Evolutionary conservation across 2,888 invertebrate species (phyloP), one percentile per base, ranked within the genome.

Genomic region (Diadegma fenestrale): DNA sequence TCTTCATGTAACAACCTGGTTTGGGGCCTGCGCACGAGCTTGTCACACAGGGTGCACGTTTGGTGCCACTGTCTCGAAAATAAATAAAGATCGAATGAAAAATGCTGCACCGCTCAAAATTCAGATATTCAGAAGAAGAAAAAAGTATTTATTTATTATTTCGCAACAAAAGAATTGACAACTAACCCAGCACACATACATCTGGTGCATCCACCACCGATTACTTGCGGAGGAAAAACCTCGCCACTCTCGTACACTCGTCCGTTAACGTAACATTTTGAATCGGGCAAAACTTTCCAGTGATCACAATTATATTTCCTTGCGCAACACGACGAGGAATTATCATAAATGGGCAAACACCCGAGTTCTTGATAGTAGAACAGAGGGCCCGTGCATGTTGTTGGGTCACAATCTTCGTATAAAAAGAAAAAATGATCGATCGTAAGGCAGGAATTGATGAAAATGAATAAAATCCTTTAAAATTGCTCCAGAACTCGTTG

Each of bases 211-310:
- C 14, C n/a, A 33, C 19, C 33, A 1, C 33, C 19, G 6, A 77
- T 26, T 66, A 41, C 68, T 54, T 17, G 41, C 0, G 5, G 1
- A 5, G 54, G 77, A 4, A 92, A 63, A 0, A 0, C 0, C 5
- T 92, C 90, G 0, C 89, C 88, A 17, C 89, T 41, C 4, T 66
- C 75, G 48, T 93, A 93, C n/a, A 71, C 89, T 5, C 89, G 63
- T 0, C 86, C 88, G 37, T 91, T 91, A 7, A 85, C 76, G 43
- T 91, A 91, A 81, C 92, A 93, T 71, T 91, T 92, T 10, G 88
- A 37, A 0, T 33, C 37, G 0, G 87, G 78, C 77, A 88, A 82
- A 0, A 48, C 17, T 1, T 88, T 68, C 51, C 92, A 75, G 54
- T 90, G 86, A 17, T 86, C 88, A 48, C 93, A 93, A 37, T 93